Base-by-base conservation (phyloP, 2,797 vertebrate species). In the Cottoperca gobio region DNA sequence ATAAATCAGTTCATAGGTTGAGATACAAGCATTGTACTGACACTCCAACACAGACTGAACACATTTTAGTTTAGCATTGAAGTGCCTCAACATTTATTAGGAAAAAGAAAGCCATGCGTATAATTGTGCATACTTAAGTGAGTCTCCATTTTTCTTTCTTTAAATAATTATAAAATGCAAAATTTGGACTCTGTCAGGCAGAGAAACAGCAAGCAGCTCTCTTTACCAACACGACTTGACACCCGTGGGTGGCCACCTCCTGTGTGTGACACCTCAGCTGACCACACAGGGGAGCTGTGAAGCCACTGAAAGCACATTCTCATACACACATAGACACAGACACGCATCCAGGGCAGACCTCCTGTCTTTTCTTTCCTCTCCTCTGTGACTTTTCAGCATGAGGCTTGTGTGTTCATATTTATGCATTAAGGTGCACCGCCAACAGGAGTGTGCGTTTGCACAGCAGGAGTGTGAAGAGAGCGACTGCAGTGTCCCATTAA, bases 211-310 rank as follows among this genome's bases (percentile, higher is more conserved):
- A 17, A 23, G 35, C 13, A 2, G 12, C 19, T 69, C 13, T 16
- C 3, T 21, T 23, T 43, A 1, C 14, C 8, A 3, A 39, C 43
- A n/a, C 8, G 6, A 26, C 26, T 23, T 40, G 12, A 45, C 31
- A 46, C 12, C 6, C n/a, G 19, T 54, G 28, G 50, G 39, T 78
- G 61, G 37, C 37, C 7, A 1, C 28, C 14, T 58, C 43, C 23
- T 53, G 61, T 39, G 61, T 87, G 90, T 80, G 68, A 82, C 58
- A 63, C 83, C 73, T 42, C 24, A 16, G 26, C 43, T 55, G 52
- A 76, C 91, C 94, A 92, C 91, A 88, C 46, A 69, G 90, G 82
- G 93, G 92, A 4, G 91, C 93, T 95, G 90, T 93, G 84, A 79
- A 85, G 87, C 89, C 81, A 85, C 76, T 68, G 12, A 83, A 80